These are phyloP conservation scores for Callorhinus ursinus DNA, from an alignment of 2,113 vertebrate genomes.

Conservation along the genomic window DNA sequence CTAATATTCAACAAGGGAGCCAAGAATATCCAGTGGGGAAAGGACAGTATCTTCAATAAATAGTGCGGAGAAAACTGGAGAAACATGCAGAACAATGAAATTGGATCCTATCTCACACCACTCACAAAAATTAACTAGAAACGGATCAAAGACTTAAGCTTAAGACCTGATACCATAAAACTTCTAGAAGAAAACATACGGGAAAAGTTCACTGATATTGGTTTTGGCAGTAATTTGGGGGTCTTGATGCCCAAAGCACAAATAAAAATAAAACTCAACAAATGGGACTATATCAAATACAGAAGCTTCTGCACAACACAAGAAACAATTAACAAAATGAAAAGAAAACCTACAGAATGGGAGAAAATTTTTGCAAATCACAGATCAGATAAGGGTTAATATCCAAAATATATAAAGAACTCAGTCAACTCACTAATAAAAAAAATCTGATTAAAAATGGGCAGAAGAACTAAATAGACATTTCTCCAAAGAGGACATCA, in stretches of 20 bases:
- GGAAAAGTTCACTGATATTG: background rate
- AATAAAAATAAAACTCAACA: background rate
- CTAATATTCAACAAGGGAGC: background rate
- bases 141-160: background rate
- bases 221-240: background rate
- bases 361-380: background rate
- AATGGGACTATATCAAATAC: background rate
- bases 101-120: background rate
- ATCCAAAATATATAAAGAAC: background rate
- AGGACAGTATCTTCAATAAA: background rate
- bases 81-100: background rate
- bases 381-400: background rate
- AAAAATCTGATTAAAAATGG: background rate
- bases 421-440: background rate
- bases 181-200: background rate
- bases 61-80: background rate
- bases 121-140: background rate
- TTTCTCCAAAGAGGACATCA: background rate
- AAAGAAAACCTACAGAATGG: background rate
- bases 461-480: background rate
- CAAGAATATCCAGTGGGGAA: background rate
- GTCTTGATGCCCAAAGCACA: background rate
- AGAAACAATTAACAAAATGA: background rate
- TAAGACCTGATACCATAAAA: background rate
- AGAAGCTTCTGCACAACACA: background rate